Conservation (phyloP, 2,888 invertebrate genomes). For the Torymus auratus region DNA sequence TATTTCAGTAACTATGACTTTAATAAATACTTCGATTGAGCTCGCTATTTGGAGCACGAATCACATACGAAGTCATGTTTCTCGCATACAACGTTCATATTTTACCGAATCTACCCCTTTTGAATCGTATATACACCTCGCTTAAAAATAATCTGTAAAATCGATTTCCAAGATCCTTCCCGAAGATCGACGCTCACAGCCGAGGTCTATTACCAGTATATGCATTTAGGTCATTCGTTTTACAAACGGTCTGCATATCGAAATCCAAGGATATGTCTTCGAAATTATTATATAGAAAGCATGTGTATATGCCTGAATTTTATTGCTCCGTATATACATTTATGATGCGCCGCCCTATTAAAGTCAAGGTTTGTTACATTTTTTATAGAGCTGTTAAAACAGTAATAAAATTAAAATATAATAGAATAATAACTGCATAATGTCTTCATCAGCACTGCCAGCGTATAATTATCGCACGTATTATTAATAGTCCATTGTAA, state of each 20-base stretch:
- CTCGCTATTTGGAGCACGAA: constrained; percentile 28
- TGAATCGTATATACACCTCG: background rate
- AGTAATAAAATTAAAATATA: no score
- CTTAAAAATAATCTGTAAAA: constrained; percentile 22
- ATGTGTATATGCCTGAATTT: background rate
- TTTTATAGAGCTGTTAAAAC: no score
- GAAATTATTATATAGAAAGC: background rate
- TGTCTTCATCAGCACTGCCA: background rate
- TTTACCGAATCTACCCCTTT: background rate
- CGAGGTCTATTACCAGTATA: background rate
- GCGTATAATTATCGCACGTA: no score
- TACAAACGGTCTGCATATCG: constrained; percentile 1
- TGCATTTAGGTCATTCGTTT: constrained; percentile 16
- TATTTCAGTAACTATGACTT: constrained; percentile 21
- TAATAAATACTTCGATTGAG: constrained; percentile 27
- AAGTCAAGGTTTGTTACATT: no score
- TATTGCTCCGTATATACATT: no score
- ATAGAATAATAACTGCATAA: no score
- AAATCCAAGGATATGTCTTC: constrained; percentile 2
- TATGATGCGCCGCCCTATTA: no score
- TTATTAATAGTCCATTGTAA: no score
- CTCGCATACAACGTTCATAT: background rate
- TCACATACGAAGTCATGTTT: background rate
- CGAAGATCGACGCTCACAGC: background rate
- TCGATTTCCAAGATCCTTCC: background rate